Evolutionary conservation across 2,797 vertebrate genomes (phyloP).

Genomic region (Acanthopagrus latus): DNA sequence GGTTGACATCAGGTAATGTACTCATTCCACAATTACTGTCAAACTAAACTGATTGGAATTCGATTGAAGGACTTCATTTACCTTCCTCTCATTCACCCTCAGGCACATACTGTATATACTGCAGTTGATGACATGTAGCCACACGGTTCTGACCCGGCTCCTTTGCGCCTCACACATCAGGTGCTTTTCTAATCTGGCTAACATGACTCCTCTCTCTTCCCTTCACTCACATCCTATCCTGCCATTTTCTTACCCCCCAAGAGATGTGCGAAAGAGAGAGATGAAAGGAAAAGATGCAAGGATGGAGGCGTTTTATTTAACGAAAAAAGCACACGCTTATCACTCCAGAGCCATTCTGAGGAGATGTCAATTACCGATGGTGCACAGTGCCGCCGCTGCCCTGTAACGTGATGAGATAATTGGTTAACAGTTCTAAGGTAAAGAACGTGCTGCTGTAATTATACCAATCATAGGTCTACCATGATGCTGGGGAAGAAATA

Average conservation of each 20-base stretch:
- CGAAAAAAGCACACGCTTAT: not conserved
- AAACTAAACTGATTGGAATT: not conserved
- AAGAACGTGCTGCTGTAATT: not conserved
- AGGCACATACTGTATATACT: not conserved
- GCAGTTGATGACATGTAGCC: not conserved
- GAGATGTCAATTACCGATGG: not conserved
- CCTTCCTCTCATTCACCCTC: not conserved
- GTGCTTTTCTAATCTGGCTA: not conserved
- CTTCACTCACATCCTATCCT: not conserved
- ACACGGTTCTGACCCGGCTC: not conserved
- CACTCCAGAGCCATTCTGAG: not conserved
- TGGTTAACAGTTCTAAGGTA: not conserved
- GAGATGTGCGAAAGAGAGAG: not conserved
- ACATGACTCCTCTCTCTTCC: not conserved
- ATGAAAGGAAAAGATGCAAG: not conserved
- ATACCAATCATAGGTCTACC: conserved; percentile 1
- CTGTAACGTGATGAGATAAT: not conserved
- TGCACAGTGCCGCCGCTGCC: not conserved
- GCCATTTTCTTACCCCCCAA: not conserved
- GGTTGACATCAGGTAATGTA: too few relatives aligned
- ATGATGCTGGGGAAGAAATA: not conserved
- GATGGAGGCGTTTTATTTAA: not conserved
- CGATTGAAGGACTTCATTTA: too few relatives aligned
- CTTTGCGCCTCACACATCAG: too few relatives aligned
- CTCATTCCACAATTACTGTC: too few relatives aligned